Base-by-base conservation (phyloP, 2,888 invertebrate genomes). In the Malthinus flaveolus region DNA sequence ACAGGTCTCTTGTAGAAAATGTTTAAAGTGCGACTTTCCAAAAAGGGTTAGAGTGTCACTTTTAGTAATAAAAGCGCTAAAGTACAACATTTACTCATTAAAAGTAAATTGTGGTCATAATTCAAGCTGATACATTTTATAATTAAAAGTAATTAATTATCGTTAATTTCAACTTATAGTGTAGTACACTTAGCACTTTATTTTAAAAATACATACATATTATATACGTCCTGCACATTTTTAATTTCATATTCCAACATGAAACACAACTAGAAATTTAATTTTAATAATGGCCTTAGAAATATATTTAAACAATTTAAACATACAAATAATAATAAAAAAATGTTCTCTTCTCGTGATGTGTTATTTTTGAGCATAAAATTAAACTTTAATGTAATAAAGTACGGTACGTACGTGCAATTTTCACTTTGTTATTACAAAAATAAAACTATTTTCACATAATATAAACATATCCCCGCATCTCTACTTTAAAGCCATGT, bases 401-500 rank as follows among this genome's bases (percentile, higher is more conserved):
- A 23, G 23, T 3, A 23, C 23, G 23, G 23, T 3, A 23, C 23
- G 23, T 23, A 23, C 5, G 23, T 42, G 39, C 15, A 42, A 42
- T 42, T 42, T 23, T 42, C 15, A n/a, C 15, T 42, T 23, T 42
- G 15, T 42, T 23, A 23, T 23, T 42, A 46, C 23, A 31, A 46
- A 46, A 46, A 32, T 31, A 32, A 42, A 48, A 34, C 33, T 51
- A 44, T 15, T 39, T 39, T 33, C 39, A 51, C 11, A 13, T 36
- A 35, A 52, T 13, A 45, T 45, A 46, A 32, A 35, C 34, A 32
- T 35, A 23, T 44, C 23, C 23, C 23, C 50, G 32, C 51, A 59
- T 59, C 51, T 55, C 50, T 59, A 59, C 12, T 15, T 32, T 8
- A 34, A 37, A 55, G 59, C 59, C 59, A 59, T 55, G 55, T 59